phyloP scores from a whole-genome alignment of 2,888 invertebrate species.

The Cryptocheilus praepositus region DNA sequence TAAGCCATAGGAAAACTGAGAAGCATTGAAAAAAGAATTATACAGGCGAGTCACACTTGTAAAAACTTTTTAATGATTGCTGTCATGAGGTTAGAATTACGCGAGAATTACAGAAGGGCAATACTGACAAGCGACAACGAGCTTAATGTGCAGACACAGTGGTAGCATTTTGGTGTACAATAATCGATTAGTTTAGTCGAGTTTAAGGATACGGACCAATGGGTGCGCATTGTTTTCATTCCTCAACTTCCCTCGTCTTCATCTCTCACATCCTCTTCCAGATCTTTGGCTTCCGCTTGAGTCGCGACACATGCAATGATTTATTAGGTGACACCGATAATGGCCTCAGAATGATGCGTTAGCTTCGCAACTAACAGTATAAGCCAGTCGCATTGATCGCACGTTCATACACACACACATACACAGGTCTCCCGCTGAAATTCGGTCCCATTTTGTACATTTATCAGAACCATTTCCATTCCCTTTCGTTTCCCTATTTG shows the following conservation, averaged over 20 bases:
- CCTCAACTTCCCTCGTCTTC: constrained; percentile 36
- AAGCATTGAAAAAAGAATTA: not conserved
- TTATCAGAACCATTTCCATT: not conserved
- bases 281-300: too few relatives aligned
- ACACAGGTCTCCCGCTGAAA: too few relatives aligned
- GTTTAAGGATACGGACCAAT: constrained; percentile 35
- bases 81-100: constrained; percentile 65
- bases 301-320: too few relatives aligned
- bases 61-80: constrained; percentile 69
- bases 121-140: constrained; percentile 72
- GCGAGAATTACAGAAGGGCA: constrained; percentile 70
- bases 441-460: constrained; percentile 3
- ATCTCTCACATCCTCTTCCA: constrained; percentile 15
- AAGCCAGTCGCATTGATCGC: too few relatives aligned
- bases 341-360: too few relatives aligned
- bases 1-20: not conserved
- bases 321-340: too few relatives aligned
- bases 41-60: constrained; percentile 66
- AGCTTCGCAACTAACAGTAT: too few relatives aligned
- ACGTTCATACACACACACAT: too few relatives aligned
- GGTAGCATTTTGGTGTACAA: constrained; percentile 66
- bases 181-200: constrained; percentile 44
- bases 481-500: constrained; percentile 45
- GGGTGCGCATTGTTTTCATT: constrained; percentile 36
- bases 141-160: constrained; percentile 69